Conservation (phyloP, 2,797 vertebrate genomes). For the Crotalus adamanteus region DNA sequence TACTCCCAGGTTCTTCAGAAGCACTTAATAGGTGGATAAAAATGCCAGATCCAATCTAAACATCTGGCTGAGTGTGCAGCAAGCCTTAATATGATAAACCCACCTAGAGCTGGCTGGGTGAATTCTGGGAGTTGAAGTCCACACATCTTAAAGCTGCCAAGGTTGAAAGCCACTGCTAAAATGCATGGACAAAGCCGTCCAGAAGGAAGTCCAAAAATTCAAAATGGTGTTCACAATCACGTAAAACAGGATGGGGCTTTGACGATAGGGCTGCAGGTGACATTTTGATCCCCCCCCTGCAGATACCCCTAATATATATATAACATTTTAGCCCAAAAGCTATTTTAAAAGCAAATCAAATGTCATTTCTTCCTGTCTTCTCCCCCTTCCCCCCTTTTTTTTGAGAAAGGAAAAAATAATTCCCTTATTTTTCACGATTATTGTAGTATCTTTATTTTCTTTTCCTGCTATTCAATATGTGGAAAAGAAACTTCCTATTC, state of each 20-base stretch:
- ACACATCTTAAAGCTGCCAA: neutral
- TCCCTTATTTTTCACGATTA: neutral
- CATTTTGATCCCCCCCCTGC: neutral
- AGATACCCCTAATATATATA: neutral
- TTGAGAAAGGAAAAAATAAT: neutral
- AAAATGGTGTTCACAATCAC: neutral
- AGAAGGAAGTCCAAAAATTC: neutral
- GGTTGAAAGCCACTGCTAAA: neutral
- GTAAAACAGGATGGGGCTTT: neutral
- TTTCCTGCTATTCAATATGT: neutral
- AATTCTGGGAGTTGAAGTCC: neutral
- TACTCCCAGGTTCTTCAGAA: neutral
- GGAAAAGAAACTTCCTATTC: neutral
- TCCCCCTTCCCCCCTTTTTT: neutral
- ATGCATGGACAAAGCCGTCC: conserved; percentile 2
- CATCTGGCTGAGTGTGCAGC: neutral
- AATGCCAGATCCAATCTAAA: neutral
- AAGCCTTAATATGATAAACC: conserved; percentile 13
- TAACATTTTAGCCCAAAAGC: conserved; percentile 5
- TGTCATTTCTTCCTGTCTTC: neutral
- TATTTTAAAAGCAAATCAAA: conserved; percentile 26
- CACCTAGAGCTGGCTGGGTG: neutral
- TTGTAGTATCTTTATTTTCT: conserved; percentile 27
- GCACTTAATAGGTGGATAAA: neutral
- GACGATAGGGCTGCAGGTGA: neutral